Base-by-base conservation (phyloP, 64 coral and sea anemone species). In the Hydrozoanthus tunicans region DNA sequence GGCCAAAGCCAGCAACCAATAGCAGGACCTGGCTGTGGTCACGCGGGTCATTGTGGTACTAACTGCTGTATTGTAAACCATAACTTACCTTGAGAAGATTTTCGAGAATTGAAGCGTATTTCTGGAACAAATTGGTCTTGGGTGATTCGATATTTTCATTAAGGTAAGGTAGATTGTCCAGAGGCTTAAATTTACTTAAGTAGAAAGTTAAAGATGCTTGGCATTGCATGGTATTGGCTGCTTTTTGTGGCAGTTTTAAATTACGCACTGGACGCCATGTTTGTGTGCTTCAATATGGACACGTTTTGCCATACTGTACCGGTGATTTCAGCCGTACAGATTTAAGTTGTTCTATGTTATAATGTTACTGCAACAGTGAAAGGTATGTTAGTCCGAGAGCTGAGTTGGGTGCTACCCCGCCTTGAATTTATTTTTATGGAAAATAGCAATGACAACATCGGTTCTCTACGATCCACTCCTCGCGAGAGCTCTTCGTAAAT, bases 11-110 rank as follows among this genome's bases (percentile, higher is more conserved):
- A 59, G 68, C 67, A 74, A 70, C 84, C 84, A 88, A 88, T 88
- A 13, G 84, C 84, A 88, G 84, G 84, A 67, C 43, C 84, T 74
- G 51, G 84, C 26, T 67, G 84, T 88, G 84, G 84, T 88, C 84
- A 88, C 84, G 84, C 84, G 84, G 84, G 68, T 75, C 84, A 88
- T 74, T 88, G 55, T 88, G 84, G 84, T 88, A 88, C 84, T 24
- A 70, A 58, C 70, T 74, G 68, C 84, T 88, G 68, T 26, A 88
- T 73, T 59, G 70, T 56, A 74, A 88, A 74, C 60, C 68, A 75
- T 88, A 88, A 88, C 84, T 88, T 88, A 51, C 13, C 56, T 54
- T 75, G 68, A 75, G 84, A 88, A 74, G 84, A 74, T 88, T 88
- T 86, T 88, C 55, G 57, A 74, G 69, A 88, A 88, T 88, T 88